Percentiles rank a stretch among this genome's conserved stretches.
Conservation (phyloP, 2,113 vertebrate genomes). For the Neolamprologus falcicula region DNA sequence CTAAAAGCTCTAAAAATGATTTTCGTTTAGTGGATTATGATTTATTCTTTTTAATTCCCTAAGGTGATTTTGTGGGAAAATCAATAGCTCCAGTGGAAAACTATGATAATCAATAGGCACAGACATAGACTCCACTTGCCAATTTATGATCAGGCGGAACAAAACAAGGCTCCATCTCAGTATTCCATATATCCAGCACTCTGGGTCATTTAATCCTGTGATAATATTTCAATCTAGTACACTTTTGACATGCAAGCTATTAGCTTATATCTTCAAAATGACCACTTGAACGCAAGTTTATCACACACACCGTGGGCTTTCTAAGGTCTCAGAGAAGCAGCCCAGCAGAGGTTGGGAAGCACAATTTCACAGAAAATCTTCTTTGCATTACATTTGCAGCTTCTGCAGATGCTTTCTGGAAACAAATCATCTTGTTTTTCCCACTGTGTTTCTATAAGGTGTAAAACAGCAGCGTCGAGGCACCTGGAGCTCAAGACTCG, state of each 20-base stretch:
- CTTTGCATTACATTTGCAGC: background rate
- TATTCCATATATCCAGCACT: slow-evolving; percentile 16
- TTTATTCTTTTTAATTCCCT: slow-evolving; percentile 35
- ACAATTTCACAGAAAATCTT: background rate
- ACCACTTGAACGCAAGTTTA: background rate
- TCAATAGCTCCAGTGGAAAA: slow-evolving; percentile 45
- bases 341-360: background rate
- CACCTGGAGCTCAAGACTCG: background rate
- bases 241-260: background rate
- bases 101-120: slow-evolving; percentile 39
- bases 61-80: slow-evolving; percentile 37
- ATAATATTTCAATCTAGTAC: background rate
- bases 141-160: slow-evolving; percentile 39
- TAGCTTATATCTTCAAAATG: background rate
- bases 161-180: slow-evolving; percentile 22
- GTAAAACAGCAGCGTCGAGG: background rate
- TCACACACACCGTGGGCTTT: background rate
- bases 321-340: background rate
- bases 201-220: background rate
- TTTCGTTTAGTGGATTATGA: slow-evolving; percentile 34
- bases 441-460: background rate
- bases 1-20: slow-evolving; percentile 36
- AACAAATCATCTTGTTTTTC: background rate
- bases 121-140: background rate
- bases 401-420: background rate